Evolutionary conservation across 2,888 invertebrate genomes (phyloP).

Genomic region (Microplitis deprimator): DNA sequence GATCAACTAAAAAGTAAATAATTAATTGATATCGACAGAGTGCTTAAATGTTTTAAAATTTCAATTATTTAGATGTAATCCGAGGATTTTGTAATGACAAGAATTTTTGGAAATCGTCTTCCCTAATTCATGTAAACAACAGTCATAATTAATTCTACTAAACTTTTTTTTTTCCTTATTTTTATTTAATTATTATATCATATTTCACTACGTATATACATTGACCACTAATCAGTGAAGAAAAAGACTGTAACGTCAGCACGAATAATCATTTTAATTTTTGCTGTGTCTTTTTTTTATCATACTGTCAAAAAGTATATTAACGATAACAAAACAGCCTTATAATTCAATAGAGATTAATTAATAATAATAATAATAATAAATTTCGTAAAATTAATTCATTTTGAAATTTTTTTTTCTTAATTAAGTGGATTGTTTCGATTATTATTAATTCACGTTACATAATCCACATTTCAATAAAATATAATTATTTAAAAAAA

Average conservation of each 20-base stretch:
- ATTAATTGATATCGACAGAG: slow-evolving; percentile 26
- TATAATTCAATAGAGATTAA: too few relatives aligned
- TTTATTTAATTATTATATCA: neutral
- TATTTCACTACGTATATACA: slow-evolving; percentile 27
- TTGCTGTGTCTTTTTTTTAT: too few relatives aligned
- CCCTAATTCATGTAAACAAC: slow-evolving; percentile 36
- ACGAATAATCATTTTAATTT: slow-evolving; percentile 14
- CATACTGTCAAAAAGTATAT: too few relatives aligned
- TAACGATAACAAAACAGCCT: too few relatives aligned
- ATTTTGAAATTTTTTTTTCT: too few relatives aligned
- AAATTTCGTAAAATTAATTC: too few relatives aligned
- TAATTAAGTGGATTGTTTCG: too few relatives aligned
- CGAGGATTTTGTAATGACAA: slow-evolving; percentile 16
- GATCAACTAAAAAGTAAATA: slow-evolving; percentile 20
- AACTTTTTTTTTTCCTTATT: slow-evolving; percentile 3
- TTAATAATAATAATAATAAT: too few relatives aligned
- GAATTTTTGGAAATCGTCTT: slow-evolving; percentile 33
- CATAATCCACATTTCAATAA: too few relatives aligned
- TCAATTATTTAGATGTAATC: slow-evolving; percentile 7
- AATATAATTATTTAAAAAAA: too few relatives aligned
- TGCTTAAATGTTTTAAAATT: neutral
- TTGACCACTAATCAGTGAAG: slow-evolving; percentile 15
- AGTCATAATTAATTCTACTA: slow-evolving; percentile 5
- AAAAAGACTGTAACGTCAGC: neutral
- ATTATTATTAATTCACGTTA: too few relatives aligned